Evolutionary conservation across 2,113 vertebrate genomes (phyloP).

Genomic region (Cyanoliseus patagonus): DNA sequence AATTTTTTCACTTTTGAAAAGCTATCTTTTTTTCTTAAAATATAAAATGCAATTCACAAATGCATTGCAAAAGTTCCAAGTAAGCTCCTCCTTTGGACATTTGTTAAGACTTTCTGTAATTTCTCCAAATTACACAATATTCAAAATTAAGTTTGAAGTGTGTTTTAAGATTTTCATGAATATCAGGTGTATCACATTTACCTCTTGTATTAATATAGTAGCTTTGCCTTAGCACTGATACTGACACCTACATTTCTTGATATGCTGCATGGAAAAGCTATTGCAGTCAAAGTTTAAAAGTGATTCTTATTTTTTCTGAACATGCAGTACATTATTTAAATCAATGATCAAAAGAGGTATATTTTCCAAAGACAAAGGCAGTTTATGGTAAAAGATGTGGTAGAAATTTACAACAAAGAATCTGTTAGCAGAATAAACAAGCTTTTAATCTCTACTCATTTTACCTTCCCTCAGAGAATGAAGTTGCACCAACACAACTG

Average conservation of each 20-base stretch:
- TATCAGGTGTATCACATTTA: not conserved
- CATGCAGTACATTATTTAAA: not conserved
- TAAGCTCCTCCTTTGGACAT: not conserved
- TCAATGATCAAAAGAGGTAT: not conserved
- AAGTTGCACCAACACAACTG: not conserved
- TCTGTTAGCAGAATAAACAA: not conserved
- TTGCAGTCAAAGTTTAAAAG: constrained; percentile 3
- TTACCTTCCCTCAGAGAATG: not conserved
- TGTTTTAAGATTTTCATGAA: not conserved
- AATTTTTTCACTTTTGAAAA: not conserved
- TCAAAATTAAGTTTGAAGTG: not conserved
- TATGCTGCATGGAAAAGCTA: not conserved
- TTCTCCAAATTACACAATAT: not conserved
- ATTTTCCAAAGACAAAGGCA: constrained; percentile 1
- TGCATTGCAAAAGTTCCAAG: not conserved
- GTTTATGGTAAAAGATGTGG: constrained; percentile 17
- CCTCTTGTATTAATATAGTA: not conserved
- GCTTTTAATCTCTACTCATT: not conserved
- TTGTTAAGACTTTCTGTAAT: not conserved
- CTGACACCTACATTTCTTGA: not conserved
- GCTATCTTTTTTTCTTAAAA: not conserved
- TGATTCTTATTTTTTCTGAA: not conserved
- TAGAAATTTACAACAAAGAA: constrained; percentile 35
- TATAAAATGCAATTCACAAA: not conserved
- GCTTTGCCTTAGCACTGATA: not conserved